These are phyloP conservation scores for Eulithis prunata DNA, from an alignment of 2,888 invertebrate genomes.

Conservation along the genomic window DNA sequence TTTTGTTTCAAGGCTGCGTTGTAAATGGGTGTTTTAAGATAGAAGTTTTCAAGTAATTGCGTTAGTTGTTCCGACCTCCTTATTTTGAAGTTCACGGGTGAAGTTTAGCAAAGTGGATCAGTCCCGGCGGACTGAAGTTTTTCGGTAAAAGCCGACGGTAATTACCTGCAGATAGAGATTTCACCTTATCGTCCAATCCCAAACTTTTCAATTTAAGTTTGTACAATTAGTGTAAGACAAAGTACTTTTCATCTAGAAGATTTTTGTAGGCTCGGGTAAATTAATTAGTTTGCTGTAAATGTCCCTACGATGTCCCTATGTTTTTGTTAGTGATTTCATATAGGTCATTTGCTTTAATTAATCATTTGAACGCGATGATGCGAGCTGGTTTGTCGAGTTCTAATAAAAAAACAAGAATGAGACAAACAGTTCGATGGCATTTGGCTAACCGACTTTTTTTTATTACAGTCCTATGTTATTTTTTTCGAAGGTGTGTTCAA, in stretches of 20 bases:
- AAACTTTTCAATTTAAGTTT: slow-evolving; percentile 39
- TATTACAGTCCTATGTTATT: no score
- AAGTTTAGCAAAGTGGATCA: slow-evolving; percentile 64
- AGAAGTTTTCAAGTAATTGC: slow-evolving; percentile 52
- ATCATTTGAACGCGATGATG: no score
- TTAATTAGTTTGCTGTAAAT: slow-evolving; percentile 3
- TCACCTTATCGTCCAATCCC: slow-evolving; percentile 42
- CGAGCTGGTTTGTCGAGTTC: not conserved
- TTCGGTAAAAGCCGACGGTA: slow-evolving; percentile 50
- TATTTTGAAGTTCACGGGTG: slow-evolving; percentile 63
- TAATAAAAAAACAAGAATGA: no score
- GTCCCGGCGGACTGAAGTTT: slow-evolving; percentile 55
- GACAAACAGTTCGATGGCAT: no score
- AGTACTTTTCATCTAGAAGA: slow-evolving; percentile 21
- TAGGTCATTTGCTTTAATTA: no score
- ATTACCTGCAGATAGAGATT: slow-evolving; percentile 53
- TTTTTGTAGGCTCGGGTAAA: slow-evolving; percentile 4
- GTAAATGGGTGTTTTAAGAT: slow-evolving; percentile 27
- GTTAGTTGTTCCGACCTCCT: slow-evolving; percentile 60
- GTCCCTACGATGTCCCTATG: not conserved
- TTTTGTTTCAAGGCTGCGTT: slow-evolving; percentile 19
- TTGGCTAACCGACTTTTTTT: no score
- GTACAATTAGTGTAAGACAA: slow-evolving; percentile 31
- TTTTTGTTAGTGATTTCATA: not conserved
- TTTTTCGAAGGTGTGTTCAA: no score